Evolutionary conservation across 1,140 invertebrate genomes (phyloP), one percentile per base, ranked within the genome.

Genomic region (Caenorhabditis remanei): DNA sequence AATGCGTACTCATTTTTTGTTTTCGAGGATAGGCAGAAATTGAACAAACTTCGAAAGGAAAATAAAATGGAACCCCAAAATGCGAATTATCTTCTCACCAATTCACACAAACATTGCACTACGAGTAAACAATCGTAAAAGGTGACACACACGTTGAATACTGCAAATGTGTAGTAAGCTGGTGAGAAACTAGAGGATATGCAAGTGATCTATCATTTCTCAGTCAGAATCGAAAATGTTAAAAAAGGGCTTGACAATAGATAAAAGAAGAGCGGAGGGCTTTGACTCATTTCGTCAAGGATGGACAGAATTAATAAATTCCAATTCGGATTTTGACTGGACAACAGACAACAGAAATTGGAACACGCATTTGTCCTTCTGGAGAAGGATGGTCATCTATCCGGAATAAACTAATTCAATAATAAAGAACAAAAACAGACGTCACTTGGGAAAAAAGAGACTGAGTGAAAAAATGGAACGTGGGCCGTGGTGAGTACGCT

Each of bases 281-380:
- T 63, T 63, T 63, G 61, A 63, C 21, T 63, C 61, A 63, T 63
- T 63, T 63, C 61, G 61, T 63, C 61, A 63, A 24, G 24, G 61
- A 40, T 32, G 61, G 24, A 63, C 61, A 63, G 61, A 63, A 63
- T 63, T 63, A 63, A 32, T 24, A 19, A 63, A 63, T 4, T 14
- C 16, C 65, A 71, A 43, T 71, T 71, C 14, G 16, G 41, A 46
- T 43, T 71, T 71, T 19, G 21, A 63, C 5, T 63, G 61, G 61
- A 63, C 32, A 32, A 63, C 32, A 32, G 32, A 43, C 4, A 46
- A 43, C 65, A 43, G 19, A n/a, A 71, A 46, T 43, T 71, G 16
- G 19, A 63, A 24, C 21, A 71, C 41, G 13, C 41, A 71, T 43
- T 71, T 71, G 40, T 43, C 16, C 40, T 43, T 71, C 14, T 71